A percentile compares a stretch with the other conserved stretches of the same genome.
phyloP scores from a whole-genome alignment of 1,140 invertebrate species.

The Pogonomyrmex californicus region DNA sequence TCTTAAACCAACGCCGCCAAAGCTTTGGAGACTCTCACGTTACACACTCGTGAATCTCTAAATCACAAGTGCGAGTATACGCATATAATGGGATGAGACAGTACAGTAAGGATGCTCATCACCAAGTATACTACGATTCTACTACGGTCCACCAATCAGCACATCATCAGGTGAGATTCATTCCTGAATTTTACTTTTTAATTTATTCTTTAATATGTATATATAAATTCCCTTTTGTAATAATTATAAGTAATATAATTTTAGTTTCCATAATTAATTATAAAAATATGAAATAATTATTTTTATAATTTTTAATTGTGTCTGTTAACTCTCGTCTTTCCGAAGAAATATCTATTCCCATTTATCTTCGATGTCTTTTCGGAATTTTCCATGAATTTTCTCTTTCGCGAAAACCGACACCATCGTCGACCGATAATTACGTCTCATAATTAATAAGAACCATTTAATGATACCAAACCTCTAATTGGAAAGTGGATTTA shows the following conservation, averaged over 20 bases:
- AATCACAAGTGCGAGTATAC: slow-evolving; percentile 13
- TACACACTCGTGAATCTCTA: not conserved
- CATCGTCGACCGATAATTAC: slow-evolving; percentile 50
- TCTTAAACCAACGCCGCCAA: slow-evolving; percentile 37
- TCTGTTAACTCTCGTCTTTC: not conserved
- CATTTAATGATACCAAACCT: slow-evolving; percentile 10
- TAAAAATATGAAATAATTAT: not conserved
- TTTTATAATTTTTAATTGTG: not conserved
- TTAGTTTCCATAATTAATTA: not conserved
- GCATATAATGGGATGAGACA: slow-evolving; percentile 1
- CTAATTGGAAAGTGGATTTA: slow-evolving; percentile 62
- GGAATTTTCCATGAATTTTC: slow-evolving; percentile 13
- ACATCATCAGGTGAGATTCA: slow-evolving; percentile 80
- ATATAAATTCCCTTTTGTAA: not conserved
- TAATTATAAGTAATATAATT: not conserved
- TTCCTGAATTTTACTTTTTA: not conserved
- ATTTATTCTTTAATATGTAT: not conserved
- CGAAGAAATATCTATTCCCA: not conserved
- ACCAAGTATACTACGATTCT: slow-evolving; percentile 84
- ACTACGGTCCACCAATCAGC: slow-evolving; percentile 83
- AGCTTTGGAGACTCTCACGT: not conserved
- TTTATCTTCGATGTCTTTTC: not conserved
- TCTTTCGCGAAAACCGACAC: slow-evolving; percentile 9
- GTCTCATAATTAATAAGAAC: slow-evolving; percentile 65
- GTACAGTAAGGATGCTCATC: slow-evolving; percentile 80